phyloP scores from a whole-genome alignment of 2,888 invertebrate species.

The Apodemia mormo region DNA sequence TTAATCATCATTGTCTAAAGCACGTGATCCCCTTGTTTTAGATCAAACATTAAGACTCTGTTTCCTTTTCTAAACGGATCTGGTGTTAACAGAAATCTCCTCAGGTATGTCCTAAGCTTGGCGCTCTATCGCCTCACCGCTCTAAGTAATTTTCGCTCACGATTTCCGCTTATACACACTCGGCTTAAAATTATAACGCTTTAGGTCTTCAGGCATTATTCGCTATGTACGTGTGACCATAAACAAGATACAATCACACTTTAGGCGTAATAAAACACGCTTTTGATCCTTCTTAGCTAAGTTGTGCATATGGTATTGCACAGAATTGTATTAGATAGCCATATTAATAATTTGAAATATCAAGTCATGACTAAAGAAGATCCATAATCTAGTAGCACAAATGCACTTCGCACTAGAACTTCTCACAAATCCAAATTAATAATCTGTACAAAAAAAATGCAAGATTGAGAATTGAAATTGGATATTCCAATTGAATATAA shows the following conservation, averaged over 20 bases:
- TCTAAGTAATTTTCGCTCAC: conserved; percentile 55
- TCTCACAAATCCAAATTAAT: not conserved
- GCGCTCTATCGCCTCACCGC: conserved; percentile 61
- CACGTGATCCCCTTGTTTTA: conserved; percentile 37
- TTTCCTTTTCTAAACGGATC: conserved; percentile 75
- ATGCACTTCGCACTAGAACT: conserved; percentile 12
- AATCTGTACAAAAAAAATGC: not conserved
- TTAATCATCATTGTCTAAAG: conserved; percentile 30
- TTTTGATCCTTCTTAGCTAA: conserved; percentile 30
- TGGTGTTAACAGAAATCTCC: conserved; percentile 76
- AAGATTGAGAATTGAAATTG: not conserved
- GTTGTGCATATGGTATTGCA: conserved; percentile 25
- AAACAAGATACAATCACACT: conserved; percentile 51
- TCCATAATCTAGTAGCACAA: conserved; percentile 5
- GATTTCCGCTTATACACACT: conserved; percentile 63
- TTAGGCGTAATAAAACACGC: conserved; percentile 46
- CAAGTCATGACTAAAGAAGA: not conserved
- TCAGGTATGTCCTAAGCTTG: conserved; percentile 77
- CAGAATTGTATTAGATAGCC: conserved; percentile 19
- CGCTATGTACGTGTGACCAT: conserved; percentile 45
- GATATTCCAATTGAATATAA: not conserved
- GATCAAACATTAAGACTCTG: conserved; percentile 55
- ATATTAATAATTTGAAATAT: not conserved
- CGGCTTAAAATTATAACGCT: conserved; percentile 58
- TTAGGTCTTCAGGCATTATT: conserved; percentile 40